Base-by-base conservation (phyloP, 92 coral and sea anemone species). In the Phymanthus crucifer region DNA sequence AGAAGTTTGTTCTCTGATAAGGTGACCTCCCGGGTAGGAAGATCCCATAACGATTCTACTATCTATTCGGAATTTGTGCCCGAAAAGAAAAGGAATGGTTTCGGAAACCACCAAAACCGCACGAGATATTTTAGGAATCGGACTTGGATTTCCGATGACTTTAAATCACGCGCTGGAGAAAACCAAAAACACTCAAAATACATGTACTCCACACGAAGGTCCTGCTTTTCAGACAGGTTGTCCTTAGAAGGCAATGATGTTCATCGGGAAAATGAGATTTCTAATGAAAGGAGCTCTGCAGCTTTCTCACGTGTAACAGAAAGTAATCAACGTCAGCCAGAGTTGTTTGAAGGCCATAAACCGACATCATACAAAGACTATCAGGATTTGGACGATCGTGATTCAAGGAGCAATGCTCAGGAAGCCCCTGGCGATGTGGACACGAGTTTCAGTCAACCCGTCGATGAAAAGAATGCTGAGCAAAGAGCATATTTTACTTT, bases 401-500 rank as follows among this genome's bases (percentile, higher is more conserved):
- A 40, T 21, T 24, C 52, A 7, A 35, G 33, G 21, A 36, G 14
- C 38, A 23, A 64, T 12, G 38, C 38, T 38, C 33, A 58, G 29
- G 33, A 65, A 43, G 18, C 11, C 26, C 13, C 37, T 48, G 1
- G 72, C 24, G 40, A 19, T 34, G 70, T 35, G n/a, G 72, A 56
- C 57, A 61, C 72, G 33, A 52, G 81, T 29, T 26, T 14, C 9
- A 77, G 23, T 27, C 52, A 64, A 23, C 65, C 81, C 56, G 38
- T 64, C 37, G 81, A 61, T 72, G 72, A 72, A 46, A 77, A 77
- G 58, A 66, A 70, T 77, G 81, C 72, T 64, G 64, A 77, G 37
- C 70, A 77, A 61, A 40, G 50, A 77, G 72, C 13, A 43, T 69
- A 21, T 34, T 57, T 29, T 38, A 61, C 81, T 64, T 37, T 34